Base-by-base conservation (phyloP, 2,888 invertebrate species). In the Acrocyrtus sp. region DNA sequence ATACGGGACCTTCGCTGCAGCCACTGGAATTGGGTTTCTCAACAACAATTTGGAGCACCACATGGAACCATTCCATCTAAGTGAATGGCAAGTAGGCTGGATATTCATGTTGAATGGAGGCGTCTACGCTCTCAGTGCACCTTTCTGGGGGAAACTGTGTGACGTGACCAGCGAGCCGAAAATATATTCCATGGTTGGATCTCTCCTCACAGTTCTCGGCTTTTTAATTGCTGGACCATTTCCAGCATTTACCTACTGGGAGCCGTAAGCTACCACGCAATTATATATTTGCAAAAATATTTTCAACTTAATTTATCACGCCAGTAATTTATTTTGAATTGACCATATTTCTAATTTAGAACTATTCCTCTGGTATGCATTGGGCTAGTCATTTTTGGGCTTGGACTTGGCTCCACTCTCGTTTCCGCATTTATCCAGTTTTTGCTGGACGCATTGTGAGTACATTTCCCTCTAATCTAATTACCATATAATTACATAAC, bases 21-120 rank as follows among this genome's bases (percentile, higher is more conserved):
- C 92, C 75, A 89, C 91, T 87, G 92, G 92, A 79, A 92, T 94
- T 58, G 93, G 94, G 21, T 96, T 95, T 84, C 86, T 96, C 22
- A 92, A 94, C 83, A 95, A 96, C 0, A 95, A 95, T 0, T 86
- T 96, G 22, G 94, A 95, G 81, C 93, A 93, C 0, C 96, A 96
- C 86, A 86, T 96, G n/a, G 84, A 92, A 77, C 87, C 88, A 85
- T 92, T 92, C 82, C 80, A 88, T 1, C 85, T 93, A 70, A 88
- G 90, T 0, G 91, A 92, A 0, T 87, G 92, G 53, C 83, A 91
- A 15, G 84, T 92, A 76, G 94, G 94, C 0, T 84, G 92, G 58
- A 91, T 94, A 89, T 94, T 94, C 83, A 90, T 94, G 47, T 91
- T 94, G 80, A 93, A 92, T 83, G 94, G 94, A 2, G 93, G 91